Base-by-base conservation (phyloP, 2,113 vertebrate species). In the Microcebus murinus region DNA sequence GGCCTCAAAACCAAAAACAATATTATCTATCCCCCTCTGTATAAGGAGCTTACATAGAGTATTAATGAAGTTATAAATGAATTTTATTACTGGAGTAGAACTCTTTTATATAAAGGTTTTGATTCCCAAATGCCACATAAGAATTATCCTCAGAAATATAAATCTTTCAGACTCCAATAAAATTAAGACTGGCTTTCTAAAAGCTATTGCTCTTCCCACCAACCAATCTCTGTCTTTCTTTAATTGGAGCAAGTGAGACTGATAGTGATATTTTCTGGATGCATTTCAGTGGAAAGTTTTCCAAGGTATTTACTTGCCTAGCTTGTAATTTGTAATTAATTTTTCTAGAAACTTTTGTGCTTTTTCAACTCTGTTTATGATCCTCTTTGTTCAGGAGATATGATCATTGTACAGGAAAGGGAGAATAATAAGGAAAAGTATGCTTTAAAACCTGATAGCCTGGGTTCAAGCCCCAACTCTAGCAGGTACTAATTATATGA, bases 131-230 rank as follows among this genome's bases (percentile, higher is more conserved):
- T 27, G 25, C 4, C 45, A 36, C 57, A 39, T n/a, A 71, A n/a
- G 31, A 80, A 59, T 70, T 95, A 39, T 91, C 80, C 39, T 89
- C 25, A 67, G 23, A 96, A 50, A 65, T 42, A 36, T 57, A 61
- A 88, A 71, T 87, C 59, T 93, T 91, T 71, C 17, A 87, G 27
- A 29, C 59, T 92, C 67, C n/a, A 52, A n/a, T 93, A 74, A 71
- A 57, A 87, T 57, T 93, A 94, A 85, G 15, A 59, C 34, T 50
- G 48, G 34, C 50, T 82, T 81, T 73, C 45, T 84, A 83, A 96
- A 84, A 91, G 27, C 36, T 65, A 36, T 39, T 45, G 3, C 8
- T 96, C 9, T 86, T 74, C 29, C 13, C 45, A 57, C 48, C 13
- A 65, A 55, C 3, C 13, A 65, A 55, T 2, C 0, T 1, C 12